Evolutionary conservation across 2,797 vertebrate genomes (phyloP), one percentile per base, ranked within the genome.

Genomic region (Scyliorhinus canicula): DNA sequence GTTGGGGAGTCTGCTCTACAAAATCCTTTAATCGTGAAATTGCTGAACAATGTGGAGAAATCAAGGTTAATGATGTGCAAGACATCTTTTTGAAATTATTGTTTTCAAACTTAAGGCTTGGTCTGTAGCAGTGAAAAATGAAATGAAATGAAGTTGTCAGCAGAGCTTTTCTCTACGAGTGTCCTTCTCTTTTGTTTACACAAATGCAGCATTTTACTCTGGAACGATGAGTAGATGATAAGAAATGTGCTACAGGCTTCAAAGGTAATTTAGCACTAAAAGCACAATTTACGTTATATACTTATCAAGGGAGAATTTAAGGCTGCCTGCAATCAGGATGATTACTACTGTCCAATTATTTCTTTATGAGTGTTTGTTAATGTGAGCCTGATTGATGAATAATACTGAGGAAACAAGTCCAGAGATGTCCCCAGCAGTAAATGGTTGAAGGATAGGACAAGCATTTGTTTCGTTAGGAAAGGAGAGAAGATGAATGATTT

Each of bases 301-400:
- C 93, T 35, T 94, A 52, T 71, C 67, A 52, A 94, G 86, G 86
- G 86, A 90, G 67, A 52, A 35, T 52, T 94, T 50, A 52, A 67
- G 4, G 28, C 67, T 94, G 67, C 67, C 91, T 52, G 93, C 47
- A 94, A 69, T 50, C 44, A 94, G 21, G 47, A 69, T n/a, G 65
- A 94, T 94, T 52, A 52, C 93, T 31, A 31, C 44, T 52, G 44
- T 71, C 93, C 93, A 94, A 94, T 94, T 94, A 69, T 71, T 93
- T 71, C 67, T 50, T 71, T 35, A 94, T 94, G 26, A 94, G 44
- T 47, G 47, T 94, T 94, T 94, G 93, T 47, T 94, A 94, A 71
- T 71, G 67, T 74, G 65, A 65, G 47, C 2, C 67, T 94, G 93
- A 71, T 71, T 94, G 67, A 94, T 94, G 93, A 71, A 69, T 94